These are phyloP conservation scores for Catamblyrhynchus diadema DNA, from an alignment of 2,797 vertebrate genomes.

Conservation along the genomic window DNA sequence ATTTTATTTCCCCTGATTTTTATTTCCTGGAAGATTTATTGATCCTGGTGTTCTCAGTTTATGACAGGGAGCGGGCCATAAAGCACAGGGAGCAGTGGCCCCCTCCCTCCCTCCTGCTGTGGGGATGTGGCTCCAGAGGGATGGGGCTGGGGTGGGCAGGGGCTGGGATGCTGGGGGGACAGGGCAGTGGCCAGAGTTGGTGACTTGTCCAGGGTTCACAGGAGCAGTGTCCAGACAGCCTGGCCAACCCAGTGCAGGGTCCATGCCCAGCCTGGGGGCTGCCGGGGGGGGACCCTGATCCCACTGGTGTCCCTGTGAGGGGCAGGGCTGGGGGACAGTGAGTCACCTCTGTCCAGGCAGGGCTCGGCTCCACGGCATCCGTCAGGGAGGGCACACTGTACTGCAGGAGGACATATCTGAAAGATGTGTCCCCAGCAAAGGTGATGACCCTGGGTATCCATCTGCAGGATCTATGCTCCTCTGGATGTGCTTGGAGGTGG, in stretches of 20 bases:
- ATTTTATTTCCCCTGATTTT: slow-evolving; percentile 59
- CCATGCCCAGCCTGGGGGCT: background rate
- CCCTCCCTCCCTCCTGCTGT: background rate
- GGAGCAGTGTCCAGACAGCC: background rate
- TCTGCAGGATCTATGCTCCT: background rate
- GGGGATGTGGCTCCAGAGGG: background rate
- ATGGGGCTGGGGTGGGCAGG: fast-evolving
- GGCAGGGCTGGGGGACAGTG: background rate
- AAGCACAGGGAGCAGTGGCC: background rate
- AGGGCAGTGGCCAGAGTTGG: background rate
- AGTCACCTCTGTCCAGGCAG: background rate
- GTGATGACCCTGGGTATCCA: background rate
- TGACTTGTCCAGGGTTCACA: fast-evolving
- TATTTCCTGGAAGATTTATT: slow-evolving; percentile 54
- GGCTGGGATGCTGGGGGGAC: fast-evolving
- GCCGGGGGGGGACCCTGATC: background rate
- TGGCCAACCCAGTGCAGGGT: fast-evolving
- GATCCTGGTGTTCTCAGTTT: slow-evolving; percentile 52
- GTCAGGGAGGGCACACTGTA: background rate
- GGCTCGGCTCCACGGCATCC: fast-evolving
- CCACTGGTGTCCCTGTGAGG: background rate
- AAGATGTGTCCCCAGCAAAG: background rate
- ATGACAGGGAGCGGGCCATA: slow-evolving; percentile 58
- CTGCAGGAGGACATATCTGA: background rate
- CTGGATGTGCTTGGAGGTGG: background rate